Conservation (phyloP, 2,888 invertebrate genomes). For the Chymomyza caudatula region DNA sequence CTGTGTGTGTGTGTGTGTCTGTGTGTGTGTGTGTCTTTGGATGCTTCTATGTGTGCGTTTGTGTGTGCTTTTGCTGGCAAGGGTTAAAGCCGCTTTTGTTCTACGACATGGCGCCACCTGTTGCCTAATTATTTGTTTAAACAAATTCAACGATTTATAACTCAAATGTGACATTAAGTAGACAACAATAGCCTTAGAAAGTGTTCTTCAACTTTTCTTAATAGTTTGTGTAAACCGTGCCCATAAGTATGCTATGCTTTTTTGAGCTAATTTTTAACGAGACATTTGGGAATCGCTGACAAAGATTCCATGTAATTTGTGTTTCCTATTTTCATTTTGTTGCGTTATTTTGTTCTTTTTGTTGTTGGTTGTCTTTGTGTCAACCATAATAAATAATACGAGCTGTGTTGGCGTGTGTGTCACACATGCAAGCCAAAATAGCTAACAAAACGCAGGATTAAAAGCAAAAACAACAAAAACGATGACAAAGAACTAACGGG, state of each 20-base stretch:
- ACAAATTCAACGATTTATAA: slow-evolving; percentile 20
- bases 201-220: background rate
- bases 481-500: slow-evolving; percentile 4
- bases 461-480: slow-evolving; percentile 35
- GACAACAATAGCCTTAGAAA: background rate
- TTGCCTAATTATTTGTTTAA: slow-evolving; percentile 19
- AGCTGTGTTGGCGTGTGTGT: slow-evolving; percentile 49
- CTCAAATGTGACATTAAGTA: background rate
- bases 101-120: background rate
- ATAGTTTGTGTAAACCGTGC: slow-evolving; percentile 1
- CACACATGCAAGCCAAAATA: slow-evolving; percentile 43
- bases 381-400: slow-evolving; percentile 72
- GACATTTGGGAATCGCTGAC: slow-evolving; percentile 58
- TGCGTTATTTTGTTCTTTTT: slow-evolving; percentile 28
- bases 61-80: slow-evolving; percentile 9
- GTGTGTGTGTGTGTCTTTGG: slow-evolving; percentile 1
- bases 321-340: background rate
- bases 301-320: slow-evolving; percentile 52
- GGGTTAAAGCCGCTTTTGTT: slow-evolving; percentile 34
- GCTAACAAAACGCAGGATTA: slow-evolving; percentile 52
- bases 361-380: slow-evolving; percentile 52
- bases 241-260: slow-evolving; percentile 28
- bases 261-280: slow-evolving; percentile 60
- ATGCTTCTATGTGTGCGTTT: background rate
- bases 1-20: slow-evolving; percentile 13